These are phyloP conservation scores for Eupsilia transversa DNA, from an alignment of 2,888 invertebrate genomes.

Conservation along the genomic window DNA sequence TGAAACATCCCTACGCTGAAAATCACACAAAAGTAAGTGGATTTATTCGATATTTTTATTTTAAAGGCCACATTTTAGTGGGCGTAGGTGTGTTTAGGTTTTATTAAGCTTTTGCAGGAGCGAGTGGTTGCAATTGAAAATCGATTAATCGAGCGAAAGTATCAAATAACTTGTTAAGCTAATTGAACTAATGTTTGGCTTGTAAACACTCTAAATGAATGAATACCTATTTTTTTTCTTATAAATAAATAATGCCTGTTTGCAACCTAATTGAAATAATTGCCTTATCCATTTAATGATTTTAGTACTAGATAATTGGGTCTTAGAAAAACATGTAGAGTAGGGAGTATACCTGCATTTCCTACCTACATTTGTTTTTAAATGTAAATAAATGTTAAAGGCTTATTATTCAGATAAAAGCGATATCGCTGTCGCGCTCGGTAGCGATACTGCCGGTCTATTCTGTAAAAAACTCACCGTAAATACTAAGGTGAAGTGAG, in stretches of 20 bases:
- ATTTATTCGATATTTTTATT: not conserved
- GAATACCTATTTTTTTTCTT: not conserved
- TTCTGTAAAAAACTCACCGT: no score
- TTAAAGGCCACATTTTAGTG: not conserved
- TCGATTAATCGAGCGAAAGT: constrained; percentile 1
- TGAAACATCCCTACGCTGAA: constrained; percentile 29
- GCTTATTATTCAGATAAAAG: no score
- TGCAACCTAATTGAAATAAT: not conserved
- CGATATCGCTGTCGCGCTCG: no score
- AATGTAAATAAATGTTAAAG: not conserved
- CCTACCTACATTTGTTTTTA: not conserved
- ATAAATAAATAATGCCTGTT: not conserved
- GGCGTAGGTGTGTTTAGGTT: not conserved
- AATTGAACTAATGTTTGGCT: not conserved
- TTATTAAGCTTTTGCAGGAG: not conserved
- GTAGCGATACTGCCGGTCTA: no score
- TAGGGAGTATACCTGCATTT: not conserved
- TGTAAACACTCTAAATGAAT: not conserved
- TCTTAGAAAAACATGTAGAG: not conserved
- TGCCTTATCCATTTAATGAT: not conserved
- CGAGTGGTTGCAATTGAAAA: constrained; percentile 6
- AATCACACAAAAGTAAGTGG: constrained; percentile 62
- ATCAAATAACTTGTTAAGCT: not conserved
- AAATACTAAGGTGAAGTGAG: no score
- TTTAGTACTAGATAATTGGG: not conserved